Evolutionary conservation across 2,113 vertebrate genomes (phyloP).

Genomic region (Pseudonaja textilis): DNA sequence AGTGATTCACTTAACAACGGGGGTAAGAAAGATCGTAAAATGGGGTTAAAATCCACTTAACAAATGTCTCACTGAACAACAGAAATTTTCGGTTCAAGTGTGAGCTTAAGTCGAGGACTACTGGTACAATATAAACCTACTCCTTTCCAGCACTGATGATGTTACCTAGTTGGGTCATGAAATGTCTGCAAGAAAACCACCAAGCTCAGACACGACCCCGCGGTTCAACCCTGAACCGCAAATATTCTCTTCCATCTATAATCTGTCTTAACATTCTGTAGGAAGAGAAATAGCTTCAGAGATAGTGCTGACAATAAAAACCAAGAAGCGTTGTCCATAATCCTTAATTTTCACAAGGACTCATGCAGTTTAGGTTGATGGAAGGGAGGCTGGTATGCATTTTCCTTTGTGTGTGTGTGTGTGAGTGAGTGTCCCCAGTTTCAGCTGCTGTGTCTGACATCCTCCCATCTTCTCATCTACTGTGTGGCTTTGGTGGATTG

Average conservation of each 20-base stretch:
- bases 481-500: fast-evolving
- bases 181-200: neutral
- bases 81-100: too few relatives aligned
- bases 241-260: neutral
- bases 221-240: too few relatives aligned
- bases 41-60: too few relatives aligned
- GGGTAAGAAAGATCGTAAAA: too few relatives aligned
- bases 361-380: neutral
- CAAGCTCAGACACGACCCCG: too few relatives aligned
- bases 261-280: neutral
- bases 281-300: neutral
- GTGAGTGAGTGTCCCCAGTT: neutral
- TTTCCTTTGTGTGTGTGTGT: neutral
- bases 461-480: fast-evolving
- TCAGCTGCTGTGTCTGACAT: neutral
- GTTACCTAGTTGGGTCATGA: too few relatives aligned
- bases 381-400: neutral
- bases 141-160: too few relatives aligned
- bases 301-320: neutral
- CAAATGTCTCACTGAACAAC: too few relatives aligned
- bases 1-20: too few relatives aligned
- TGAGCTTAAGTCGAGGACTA: too few relatives aligned
- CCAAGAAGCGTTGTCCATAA: neutral
- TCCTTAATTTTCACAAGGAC: neutral
- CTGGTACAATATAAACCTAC: too few relatives aligned